Base-by-base conservation (phyloP, 2,888 invertebrate species). In the Diarsia rubi region DNA sequence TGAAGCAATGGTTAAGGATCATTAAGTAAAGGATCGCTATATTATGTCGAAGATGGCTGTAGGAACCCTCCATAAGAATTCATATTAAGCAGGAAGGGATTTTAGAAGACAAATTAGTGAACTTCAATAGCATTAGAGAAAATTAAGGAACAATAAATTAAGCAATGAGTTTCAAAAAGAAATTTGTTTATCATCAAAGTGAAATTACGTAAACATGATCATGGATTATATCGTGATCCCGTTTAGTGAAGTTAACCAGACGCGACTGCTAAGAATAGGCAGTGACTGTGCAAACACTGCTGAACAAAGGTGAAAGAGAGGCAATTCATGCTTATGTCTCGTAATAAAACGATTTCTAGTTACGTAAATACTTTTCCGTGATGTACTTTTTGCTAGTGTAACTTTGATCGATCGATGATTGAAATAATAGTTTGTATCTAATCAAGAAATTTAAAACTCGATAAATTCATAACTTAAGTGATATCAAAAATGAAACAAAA, bases 231-330 rank as follows among this genome's bases (percentile, higher is more conserved):
- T 78, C 81, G 73, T 86, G 82, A 84, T 86, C 83, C 73, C 87
- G 82, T 88, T 88, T 78, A 63, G 72, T 85, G 73, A 88, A 81
- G 80, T 74, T 81, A 82, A 85, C 73, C 82, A 86, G 82, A 82
- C 80, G 79, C 75, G 75, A 78, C 64, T 69, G 72, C 82, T 85
- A 86, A 86, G 83, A 86, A 83, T 81, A 83, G 77, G 68, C 81
- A 78, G 83, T 90, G 90, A 92, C 87, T 88, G 88, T 84, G 85
- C 89, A 89, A 86, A 89, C 85, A 86, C 79, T 82, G 47, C 65
- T 66, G 64, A 84, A 90, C 87, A 86, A 88, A 88, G 88, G 90
- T 88, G 82, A 86, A 79, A 83, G 76, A 78, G 72, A 73, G 75
- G 75, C 85, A 75, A 79, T 85, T 88, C 82, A 86, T 78, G 84